A percentile compares a stretch with the other conserved stretches of the same genome.
Evolutionary conservation across 2,797 vertebrate genomes (phyloP).

Genomic region (Spea hammondii): DNA sequence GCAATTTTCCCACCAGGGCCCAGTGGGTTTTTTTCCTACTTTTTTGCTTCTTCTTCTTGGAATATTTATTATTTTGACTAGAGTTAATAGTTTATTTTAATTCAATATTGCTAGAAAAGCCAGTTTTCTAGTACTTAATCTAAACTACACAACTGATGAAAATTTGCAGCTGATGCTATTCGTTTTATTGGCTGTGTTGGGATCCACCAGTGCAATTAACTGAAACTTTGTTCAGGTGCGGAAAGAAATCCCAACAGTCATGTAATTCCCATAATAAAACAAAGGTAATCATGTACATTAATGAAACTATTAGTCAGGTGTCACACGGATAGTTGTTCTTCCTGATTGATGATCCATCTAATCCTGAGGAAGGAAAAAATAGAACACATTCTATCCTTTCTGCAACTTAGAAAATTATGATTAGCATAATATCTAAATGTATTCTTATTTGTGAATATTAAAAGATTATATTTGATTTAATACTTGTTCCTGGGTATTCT

Average conservation of each 20-base stretch:
- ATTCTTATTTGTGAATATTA: too few species aligned
- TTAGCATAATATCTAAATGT: not conserved
- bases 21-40: too few species aligned
- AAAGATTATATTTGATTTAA: not conserved
- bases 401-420: not conserved
- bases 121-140: conserved; percentile 1
- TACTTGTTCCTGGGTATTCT: too few species aligned
- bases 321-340: conserved; percentile 51
- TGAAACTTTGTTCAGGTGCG: conserved; percentile 49
- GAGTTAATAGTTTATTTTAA: too few species aligned
- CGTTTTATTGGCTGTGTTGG: conserved; percentile 38
- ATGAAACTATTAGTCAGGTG: conserved; percentile 52
- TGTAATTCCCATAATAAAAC: conserved; percentile 51
- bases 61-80: too few species aligned
- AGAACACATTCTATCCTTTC: conserved; percentile 1
- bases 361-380: conserved; percentile 1
- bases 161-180: conserved; percentile 30
- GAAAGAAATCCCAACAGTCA: conserved; percentile 43
- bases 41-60: too few species aligned
- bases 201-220: conserved; percentile 48
- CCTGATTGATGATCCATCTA: conserved; percentile 49
- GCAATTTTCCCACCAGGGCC: too few species aligned
- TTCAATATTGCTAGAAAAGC: not conserved
- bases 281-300: conserved; percentile 53
- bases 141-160: conserved; percentile 16